A percentile compares a stretch with the other conserved stretches of the same genome.
Conservation (phyloP, 2,797 vertebrate genomes). For the Sparidentex hasta region DNA sequence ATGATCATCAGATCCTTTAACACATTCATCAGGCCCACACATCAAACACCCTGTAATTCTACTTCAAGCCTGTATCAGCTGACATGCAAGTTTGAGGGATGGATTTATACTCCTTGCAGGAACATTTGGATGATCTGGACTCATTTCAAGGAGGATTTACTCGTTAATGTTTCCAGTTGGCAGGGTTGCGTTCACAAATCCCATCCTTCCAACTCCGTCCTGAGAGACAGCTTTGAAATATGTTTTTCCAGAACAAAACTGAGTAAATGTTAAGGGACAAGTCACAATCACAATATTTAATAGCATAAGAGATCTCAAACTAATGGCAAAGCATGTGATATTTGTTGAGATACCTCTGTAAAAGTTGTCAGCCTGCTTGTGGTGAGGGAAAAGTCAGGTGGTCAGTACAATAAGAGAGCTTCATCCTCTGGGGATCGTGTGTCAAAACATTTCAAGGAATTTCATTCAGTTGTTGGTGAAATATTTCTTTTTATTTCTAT, state of each 20-base stretch:
- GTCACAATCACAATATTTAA: background rate
- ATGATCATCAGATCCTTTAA: background rate
- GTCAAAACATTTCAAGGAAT: background rate
- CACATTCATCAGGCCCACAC: background rate
- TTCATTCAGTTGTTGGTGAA: background rate
- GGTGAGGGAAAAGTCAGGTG: background rate
- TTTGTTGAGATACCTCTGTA: background rate
- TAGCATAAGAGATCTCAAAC: background rate
- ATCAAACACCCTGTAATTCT: background rate
- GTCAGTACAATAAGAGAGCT: no score
- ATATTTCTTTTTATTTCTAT: background rate
- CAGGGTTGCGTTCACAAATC: slow-evolving; percentile 13
- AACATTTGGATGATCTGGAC: slow-evolving; percentile 24
- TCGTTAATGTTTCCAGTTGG: slow-evolving; percentile 21
- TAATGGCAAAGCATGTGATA: background rate
- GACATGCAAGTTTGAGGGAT: slow-evolving; percentile 1
- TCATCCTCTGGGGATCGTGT: background rate
- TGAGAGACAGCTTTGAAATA: slow-evolving; percentile 18
- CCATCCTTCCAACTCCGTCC: background rate
- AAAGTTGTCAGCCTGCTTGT: background rate
- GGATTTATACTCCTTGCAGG: background rate
- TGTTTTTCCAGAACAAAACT: background rate
- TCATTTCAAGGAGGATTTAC: slow-evolving; percentile 14
- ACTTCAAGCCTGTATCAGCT: background rate
- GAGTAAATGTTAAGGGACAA: background rate